Evolutionary conservation across 2,797 vertebrate genomes (phyloP), one percentile per base, ranked within the genome.

Genomic region (Peromyscus attwateri): DNA sequence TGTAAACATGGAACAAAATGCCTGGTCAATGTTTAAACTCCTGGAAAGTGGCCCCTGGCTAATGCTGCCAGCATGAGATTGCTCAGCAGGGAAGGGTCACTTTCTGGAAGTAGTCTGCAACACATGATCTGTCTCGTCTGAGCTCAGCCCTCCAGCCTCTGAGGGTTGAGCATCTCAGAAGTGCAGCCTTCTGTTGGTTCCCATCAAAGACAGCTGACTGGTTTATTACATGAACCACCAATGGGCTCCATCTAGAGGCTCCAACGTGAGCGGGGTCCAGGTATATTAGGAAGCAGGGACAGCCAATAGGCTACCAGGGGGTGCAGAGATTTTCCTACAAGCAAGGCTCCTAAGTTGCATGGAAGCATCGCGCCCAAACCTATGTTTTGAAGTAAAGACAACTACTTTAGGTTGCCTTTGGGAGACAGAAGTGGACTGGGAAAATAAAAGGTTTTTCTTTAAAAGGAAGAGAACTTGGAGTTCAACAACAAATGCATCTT

Each of bases 391-490:
- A 64, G 34, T 13, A 66, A 71, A 82, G 80, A 55, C 21, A 60
- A 37, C 2, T 17, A 52, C n/a, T n/a, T n/a, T n/a, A 3, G 52
- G 31, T 75, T 40, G 75, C 57, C 62, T 94, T 82, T 46, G 76
- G 37, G 91, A 79, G 31, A 66, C 4, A 92, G 82, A 89, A 55
- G 60, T 73, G 1, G 0, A 49, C 75, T 31, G 27, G 25, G 62
- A 43, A 90, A 95, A 57, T 92, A 46, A 91, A 90, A 70, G 25
- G 29, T 46, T 46, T 43, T 87, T 29, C 60, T 73, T 43, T 43
- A 85, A 92, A 70, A 31, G 60, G 25, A 81, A 57, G n/a, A 92
- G 19, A 83, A 66, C 43, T 49, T 81, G 7, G 11, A 29, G 31
- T 14, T 92, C 79, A 55, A 29, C 49, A 81, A 55, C 19, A 10